Base-by-base conservation (phyloP, 2,888 invertebrate species). In the Holacanthella duospinosa region DNA sequence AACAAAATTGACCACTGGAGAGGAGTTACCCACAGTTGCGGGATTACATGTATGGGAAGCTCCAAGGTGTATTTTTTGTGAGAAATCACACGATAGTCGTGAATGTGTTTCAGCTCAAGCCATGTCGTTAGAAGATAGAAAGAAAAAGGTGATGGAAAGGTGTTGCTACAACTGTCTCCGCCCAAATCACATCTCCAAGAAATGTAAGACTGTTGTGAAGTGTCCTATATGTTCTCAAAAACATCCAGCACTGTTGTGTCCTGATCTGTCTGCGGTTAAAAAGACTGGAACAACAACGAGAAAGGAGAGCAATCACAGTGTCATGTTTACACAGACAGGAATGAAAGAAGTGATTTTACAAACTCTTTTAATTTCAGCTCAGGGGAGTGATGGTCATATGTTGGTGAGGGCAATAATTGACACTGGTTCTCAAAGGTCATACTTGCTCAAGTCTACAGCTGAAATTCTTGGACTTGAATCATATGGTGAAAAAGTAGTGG, bases 391-490 rank as follows among this genome's bases (percentile, higher is more conserved):
- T n/a, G n/a, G n/a, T 36, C 16, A 6, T 36, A 16, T 36, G 36
- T 36, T 36, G 36, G 6, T 36, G 36, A 36, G 16, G 36, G n/a
- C n/a, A n/a, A n/a, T n/a, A n/a, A n/a, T n/a, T n/a, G n/a, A n/a
- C n/a, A n/a, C n/a, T n/a, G 63, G 63, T 6, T 44, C 63, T 4
- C 63, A 63, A 36, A 3, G 29, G 2, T 63, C 63, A 1, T 63
- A 63, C 25, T 25, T 63, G 9, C 26, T 28, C 3, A 26, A 29
- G 28, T 29, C 21, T n/a, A 44, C 59, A 25, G 59, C 53, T 2
- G 54, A 59, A 12, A 59, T 43, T 16, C 25, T 63, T 3, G 53
- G 53, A 25, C 19, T 48, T 2, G 27, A 48, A n/a, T 3, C 59
- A 12, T 21, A n/a, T 3, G 43, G 43, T 3, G n/a, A 48, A 19